These are phyloP conservation scores for Tillus elongatus DNA, from an alignment of 2,888 invertebrate species.

Conservation along the genomic window DNA sequence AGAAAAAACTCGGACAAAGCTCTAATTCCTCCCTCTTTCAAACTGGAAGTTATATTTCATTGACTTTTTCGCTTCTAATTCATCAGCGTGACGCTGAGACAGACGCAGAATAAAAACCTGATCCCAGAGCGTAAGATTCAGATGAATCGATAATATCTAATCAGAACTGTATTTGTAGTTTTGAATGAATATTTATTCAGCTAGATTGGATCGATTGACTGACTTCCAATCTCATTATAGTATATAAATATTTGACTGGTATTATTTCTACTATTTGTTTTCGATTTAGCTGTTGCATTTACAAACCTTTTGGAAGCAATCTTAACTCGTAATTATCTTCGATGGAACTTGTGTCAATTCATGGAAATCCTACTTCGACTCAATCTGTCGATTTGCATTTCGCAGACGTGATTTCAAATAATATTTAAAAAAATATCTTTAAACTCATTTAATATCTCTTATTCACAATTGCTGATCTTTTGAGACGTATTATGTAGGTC, in stretches of 20 bases:
- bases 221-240: slow-evolving; percentile 30
- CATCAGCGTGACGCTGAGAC: not conserved
- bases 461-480: no score
- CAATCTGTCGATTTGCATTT: no score
- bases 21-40: slow-evolving; percentile 23
- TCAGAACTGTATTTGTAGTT: slow-evolving; percentile 32
- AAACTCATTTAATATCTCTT: no score
- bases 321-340: no score
- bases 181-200: slow-evolving; percentile 33
- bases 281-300: no score
- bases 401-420: no score
- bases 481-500: no score
- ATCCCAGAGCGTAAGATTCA: slow-evolving; percentile 7
- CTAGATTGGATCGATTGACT: slow-evolving; percentile 31
- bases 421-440: no score
- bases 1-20: slow-evolving; percentile 18
- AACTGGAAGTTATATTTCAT: slow-evolving; percentile 28
- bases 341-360: no score
- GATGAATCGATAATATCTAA: slow-evolving; percentile 28
- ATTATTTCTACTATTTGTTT: no score
- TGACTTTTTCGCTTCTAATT: slow-evolving; percentile 17
- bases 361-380: no score
- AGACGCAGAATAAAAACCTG: not conserved
- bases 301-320: no score
- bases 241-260: slow-evolving; percentile 34